Conservation (phyloP, 2,888 invertebrate species). For the Hecatera dysodea region DNA sequence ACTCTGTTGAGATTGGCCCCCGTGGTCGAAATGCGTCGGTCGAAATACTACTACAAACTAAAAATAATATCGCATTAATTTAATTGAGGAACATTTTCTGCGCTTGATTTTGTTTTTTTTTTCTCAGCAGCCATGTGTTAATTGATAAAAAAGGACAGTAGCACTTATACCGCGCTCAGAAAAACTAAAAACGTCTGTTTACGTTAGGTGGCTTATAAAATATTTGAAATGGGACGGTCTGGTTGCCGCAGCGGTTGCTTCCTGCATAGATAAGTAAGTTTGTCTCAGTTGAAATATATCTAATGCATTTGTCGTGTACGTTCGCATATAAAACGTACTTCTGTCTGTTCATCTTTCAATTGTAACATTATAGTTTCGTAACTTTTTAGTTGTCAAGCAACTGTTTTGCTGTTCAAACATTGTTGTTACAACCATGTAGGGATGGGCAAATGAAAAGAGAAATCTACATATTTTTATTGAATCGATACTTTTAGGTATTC, state of each 20-base stretch:
- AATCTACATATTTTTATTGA: neutral
- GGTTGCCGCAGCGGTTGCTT: neutral
- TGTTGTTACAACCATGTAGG: neutral
- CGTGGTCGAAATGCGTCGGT: neutral
- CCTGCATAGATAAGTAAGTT: slow-evolving; percentile 4
- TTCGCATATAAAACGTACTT: neutral
- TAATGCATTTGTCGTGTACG: slow-evolving; percentile 32
- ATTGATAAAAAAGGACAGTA: neutral
- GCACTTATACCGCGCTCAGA: neutral
- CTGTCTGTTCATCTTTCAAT: neutral
- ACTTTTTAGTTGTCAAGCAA: neutral
- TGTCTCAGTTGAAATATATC: slow-evolving; percentile 8
- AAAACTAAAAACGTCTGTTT: neutral
- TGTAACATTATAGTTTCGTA: neutral
- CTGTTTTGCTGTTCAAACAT: neutral
- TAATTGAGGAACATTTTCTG: neutral
- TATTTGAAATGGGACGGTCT: neutral
- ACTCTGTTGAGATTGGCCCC: neutral
- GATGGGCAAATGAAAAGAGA: neutral
- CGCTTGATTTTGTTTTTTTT: neutral
- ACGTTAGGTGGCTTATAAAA: neutral
- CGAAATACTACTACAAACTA: neutral
- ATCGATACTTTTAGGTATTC: neutral
- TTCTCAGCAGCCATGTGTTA: neutral
- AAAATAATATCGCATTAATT: too few species aligned